These are phyloP conservation scores for Chironomus tepperi DNA, from an alignment of 1,140 invertebrate species.

Conservation along the genomic window DNA sequence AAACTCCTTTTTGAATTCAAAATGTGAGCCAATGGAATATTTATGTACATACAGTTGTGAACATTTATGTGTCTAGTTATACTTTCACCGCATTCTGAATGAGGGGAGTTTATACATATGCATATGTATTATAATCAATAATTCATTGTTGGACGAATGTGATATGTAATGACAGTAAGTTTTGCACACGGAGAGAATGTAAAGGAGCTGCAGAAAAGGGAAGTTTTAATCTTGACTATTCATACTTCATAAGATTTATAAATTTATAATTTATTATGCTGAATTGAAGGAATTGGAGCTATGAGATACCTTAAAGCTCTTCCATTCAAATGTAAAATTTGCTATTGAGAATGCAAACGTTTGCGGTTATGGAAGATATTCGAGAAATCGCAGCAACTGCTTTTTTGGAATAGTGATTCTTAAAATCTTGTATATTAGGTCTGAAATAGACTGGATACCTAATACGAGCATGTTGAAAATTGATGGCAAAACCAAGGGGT, in stretches of 20 bases:
- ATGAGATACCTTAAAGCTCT: too few species aligned
- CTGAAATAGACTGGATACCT: too few species aligned
- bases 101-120: not conserved
- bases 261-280: conserved; percentile 6
- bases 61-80: too few species aligned
- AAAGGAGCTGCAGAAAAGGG: not conserved
- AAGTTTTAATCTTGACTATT: not conserved
- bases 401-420: too few species aligned
- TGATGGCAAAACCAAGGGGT: too few species aligned
- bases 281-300: too few species aligned
- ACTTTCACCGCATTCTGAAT: not conserved
- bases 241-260: not conserved
- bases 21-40: not conserved
- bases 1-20: not conserved
- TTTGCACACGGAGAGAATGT: not conserved
- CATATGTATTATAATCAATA: conserved; percentile 8
- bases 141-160: not conserved
- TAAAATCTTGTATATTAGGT: too few species aligned
- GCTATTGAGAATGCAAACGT: not conserved
- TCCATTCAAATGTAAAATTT: too few species aligned
- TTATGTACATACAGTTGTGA: not conserved
- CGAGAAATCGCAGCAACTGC: too few species aligned
- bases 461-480: too few species aligned
- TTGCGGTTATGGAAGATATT: not conserved
- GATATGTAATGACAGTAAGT: not conserved